Evolutionary conservation across 2,888 invertebrate species (phyloP), one percentile per base, ranked within the genome.

Genomic region (Caenorhabditis sp.): DNA sequence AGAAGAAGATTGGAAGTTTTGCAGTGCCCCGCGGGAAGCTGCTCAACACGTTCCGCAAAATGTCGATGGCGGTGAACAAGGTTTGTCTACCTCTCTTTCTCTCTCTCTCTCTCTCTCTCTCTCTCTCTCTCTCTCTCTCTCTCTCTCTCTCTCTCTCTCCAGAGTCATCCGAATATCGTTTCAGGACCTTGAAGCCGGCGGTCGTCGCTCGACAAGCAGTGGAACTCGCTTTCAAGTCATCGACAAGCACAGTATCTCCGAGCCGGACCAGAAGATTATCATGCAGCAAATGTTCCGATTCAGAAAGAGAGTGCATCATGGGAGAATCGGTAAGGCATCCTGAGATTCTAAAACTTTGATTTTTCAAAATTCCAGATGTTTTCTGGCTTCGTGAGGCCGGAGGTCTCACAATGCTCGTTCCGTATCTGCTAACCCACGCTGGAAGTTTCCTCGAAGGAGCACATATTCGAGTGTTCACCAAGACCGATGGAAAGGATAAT

Each of bases 311-410:
- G 47, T 84, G 22, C 26, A 35, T 14, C 76, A 77, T 31, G 84
- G 47, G 12, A 72, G 84, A 74, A 84, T 84, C 44, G 84, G 84
- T 76, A 28, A 54, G 58, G 6, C 3, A 19, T n/a, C n/a, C n/a
- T n/a, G n/a, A n/a, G n/a, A n/a, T n/a, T n/a, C n/a, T n/a, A n/a
- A n/a, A n/a, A n/a, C n/a, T n/a, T n/a, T n/a, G n/a, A n/a, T n/a
- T n/a, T n/a, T n/a, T n/a, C n/a, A n/a, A n/a, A n/a, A n/a, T 76
- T 75, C 22, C 73, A 85, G 85, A 85, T 51, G 83, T 85, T 6
- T 85, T 73, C 44, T 85, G 85, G 85, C 69, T 85, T 1, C 76
- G 81, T 6, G 85, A 83, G 24, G 66, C 81, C 19, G 85, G 85
- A 2, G 85, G 85, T 8, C 59, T 85, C 14, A 82, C 83, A 10